phyloP scores from a whole-genome alignment of 2,888 invertebrate species.

The Parthenolecanium corni region DNA sequence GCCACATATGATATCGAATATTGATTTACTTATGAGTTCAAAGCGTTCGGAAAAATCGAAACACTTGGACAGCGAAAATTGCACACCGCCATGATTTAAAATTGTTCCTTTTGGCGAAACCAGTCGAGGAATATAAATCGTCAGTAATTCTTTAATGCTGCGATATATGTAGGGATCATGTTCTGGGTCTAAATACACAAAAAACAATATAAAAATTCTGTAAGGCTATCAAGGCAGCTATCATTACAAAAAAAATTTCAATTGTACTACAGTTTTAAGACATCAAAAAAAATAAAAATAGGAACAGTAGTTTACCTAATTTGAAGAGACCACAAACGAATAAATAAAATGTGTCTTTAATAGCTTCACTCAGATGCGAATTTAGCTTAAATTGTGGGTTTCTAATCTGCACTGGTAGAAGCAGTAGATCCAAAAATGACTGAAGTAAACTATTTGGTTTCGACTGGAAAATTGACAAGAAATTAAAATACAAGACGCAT shows the following conservation, averaged over 20 bases:
- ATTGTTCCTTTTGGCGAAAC: conserved; percentile 31
- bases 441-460: conserved; percentile 42
- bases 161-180: conserved; percentile 33
- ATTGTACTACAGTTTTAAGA: too few species aligned
- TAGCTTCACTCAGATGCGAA: conserved; percentile 39
- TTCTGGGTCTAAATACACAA: conserved; percentile 31
- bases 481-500: background rate
- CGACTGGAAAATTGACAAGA: conserved; percentile 30
- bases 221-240: too few species aligned
- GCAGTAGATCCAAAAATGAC: conserved; percentile 41
- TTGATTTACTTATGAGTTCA: conserved; percentile 12
- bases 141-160: conserved; percentile 32
- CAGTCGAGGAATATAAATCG: conserved; percentile 35
- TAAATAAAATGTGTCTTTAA: conserved; percentile 45
- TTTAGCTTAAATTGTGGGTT: conserved; percentile 40
- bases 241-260: too few species aligned
- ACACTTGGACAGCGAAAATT: conserved; percentile 30
- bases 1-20: conserved; percentile 29
- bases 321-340: conserved; percentile 44
- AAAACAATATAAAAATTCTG: too few species aligned
- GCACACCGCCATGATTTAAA: background rate
- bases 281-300: too few species aligned
- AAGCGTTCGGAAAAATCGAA: conserved; percentile 29
- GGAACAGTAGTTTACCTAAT: conserved; percentile 41
- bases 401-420: conserved; percentile 44